Evolutionary conservation across 92 coral and sea anemone species (phyloP).

Genomic region (Anthopleura xanthogrammica): DNA sequence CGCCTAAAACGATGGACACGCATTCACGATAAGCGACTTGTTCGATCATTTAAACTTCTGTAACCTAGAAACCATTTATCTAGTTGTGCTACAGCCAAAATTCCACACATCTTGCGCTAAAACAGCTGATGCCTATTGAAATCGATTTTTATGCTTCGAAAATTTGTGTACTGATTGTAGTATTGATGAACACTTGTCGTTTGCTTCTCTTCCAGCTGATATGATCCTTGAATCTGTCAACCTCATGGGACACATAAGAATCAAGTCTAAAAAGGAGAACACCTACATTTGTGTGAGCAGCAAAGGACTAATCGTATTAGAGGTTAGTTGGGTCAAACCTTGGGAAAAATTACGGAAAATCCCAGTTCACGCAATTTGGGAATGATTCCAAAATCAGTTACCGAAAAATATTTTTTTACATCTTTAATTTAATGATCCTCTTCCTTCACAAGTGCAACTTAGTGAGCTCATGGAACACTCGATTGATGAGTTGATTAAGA

Average conservation of each 20-base stretch:
- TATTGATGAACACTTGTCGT: constrained; percentile 14
- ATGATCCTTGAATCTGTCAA: constrained; percentile 59
- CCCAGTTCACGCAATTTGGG: not conserved
- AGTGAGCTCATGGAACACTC: not conserved
- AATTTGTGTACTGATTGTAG: not conserved
- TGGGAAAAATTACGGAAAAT: not conserved
- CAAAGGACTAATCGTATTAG: constrained; percentile 33
- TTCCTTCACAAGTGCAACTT: not conserved
- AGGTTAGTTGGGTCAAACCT: constrained; percentile 42
- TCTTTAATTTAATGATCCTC: too few species aligned
- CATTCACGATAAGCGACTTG: not conserved
- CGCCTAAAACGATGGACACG: not conserved
- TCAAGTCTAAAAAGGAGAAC: constrained; percentile 46
- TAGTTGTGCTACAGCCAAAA: not conserved
- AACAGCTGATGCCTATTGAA: not conserved
- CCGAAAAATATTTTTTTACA: not conserved
- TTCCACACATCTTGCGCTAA: not conserved
- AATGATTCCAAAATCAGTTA: not conserved
- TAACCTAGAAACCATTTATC: not conserved
- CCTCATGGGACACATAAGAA: constrained; percentile 46
- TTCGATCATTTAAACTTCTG: not conserved
- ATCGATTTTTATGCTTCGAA: not conserved
- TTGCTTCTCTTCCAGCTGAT: constrained; percentile 22
- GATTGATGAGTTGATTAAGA: not conserved
- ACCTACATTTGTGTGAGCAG: constrained; percentile 49